These are phyloP conservation scores for Alethe diademata DNA, from an alignment of 2,113 vertebrate genomes.

Conservation along the genomic window DNA sequence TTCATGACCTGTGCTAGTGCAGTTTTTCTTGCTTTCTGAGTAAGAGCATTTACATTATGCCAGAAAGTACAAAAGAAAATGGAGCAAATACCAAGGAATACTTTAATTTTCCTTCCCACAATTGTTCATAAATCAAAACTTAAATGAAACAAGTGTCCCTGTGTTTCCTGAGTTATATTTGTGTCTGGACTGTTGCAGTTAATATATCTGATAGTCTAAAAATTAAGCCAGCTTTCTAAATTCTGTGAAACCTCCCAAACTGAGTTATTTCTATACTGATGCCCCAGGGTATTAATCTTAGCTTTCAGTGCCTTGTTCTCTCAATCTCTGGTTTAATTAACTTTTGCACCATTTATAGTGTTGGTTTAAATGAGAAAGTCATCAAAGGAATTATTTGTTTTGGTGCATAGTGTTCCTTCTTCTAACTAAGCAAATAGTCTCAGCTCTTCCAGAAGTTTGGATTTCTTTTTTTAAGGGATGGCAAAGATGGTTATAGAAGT, in stretches of 20 bases:
- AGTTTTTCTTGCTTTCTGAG: neutral
- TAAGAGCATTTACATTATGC: neutral
- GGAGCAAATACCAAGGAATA: neutral
- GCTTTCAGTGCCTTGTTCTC: neutral
- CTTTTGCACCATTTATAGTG: neutral
- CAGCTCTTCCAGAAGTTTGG: neutral
- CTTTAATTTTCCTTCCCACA: neutral
- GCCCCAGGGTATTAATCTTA: neutral
- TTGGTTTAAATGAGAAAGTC: neutral
- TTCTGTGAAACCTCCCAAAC: neutral
- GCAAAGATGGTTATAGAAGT: neutral
- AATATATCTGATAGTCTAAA: neutral
- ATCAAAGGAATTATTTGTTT: neutral
- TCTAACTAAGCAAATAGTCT: neutral
- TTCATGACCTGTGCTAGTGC: neutral
- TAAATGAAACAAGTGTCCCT: accelerated
- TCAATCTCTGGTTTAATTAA: neutral
- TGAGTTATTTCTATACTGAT: neutral
- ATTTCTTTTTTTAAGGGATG: neutral
- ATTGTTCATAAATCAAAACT: neutral
- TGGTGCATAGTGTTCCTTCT: neutral
- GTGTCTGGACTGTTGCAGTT: neutral
- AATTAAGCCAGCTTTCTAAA: neutral
- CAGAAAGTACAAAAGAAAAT: neutral
- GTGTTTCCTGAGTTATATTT: neutral